Evolutionary conservation across 2,113 vertebrate genomes (phyloP).

Genomic region (Sitta europaea): DNA sequence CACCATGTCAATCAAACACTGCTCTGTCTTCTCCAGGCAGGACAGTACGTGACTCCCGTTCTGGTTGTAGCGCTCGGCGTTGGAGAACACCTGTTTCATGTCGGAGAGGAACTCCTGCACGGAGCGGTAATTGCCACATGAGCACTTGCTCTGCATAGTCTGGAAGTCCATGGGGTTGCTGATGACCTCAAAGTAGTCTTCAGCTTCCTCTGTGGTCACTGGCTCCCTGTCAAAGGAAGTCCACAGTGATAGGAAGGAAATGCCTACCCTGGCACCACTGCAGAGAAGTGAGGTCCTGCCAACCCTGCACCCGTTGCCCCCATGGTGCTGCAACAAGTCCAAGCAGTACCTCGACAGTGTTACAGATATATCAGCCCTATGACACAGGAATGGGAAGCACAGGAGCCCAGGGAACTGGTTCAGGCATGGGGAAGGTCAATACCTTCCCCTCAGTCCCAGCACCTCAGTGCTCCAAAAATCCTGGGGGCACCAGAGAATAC

Average conservation of each 20-base stretch:
- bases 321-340: neutral
- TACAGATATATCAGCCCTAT: neutral
- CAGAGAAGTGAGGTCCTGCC: neutral
- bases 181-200: conserved; percentile 92
- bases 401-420: neutral
- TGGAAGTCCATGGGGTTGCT: conserved; percentile 93
- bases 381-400: accelerated
- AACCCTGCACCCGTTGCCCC: too few species aligned
- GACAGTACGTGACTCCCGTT: conserved; percentile 85
- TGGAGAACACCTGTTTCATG: conserved; percentile 92
- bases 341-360: accelerated
- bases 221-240: conserved; percentile 82
- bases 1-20: conserved; percentile 86
- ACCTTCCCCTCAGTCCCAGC: neutral
- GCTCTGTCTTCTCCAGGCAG: conserved; percentile 91
- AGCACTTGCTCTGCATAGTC: conserved; percentile 91
- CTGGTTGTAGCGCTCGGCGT: conserved; percentile 92
- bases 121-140: conserved; percentile 82
- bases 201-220: conserved; percentile 87
- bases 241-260: neutral
- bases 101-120: conserved; percentile 89
- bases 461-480: neutral
- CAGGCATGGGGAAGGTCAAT: accelerated
- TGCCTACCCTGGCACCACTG: accelerated
- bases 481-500: neutral